Conservation (phyloP, 1,140 invertebrate genomes). For the Sminthurinus signatus region DNA sequence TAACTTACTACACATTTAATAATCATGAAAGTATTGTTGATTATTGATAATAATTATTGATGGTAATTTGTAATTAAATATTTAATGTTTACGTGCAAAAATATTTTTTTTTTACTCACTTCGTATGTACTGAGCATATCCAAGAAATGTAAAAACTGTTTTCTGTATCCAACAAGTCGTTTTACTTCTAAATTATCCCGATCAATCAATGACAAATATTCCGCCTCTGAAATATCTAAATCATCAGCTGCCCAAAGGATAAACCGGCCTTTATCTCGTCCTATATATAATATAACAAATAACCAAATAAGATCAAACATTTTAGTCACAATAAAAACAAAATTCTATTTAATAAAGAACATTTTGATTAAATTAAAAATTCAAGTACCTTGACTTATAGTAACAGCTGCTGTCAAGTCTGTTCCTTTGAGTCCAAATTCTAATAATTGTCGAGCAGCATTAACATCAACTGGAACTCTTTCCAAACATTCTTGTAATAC, state of each 20-base stretch:
- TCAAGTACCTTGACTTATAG: conserved; percentile 46
- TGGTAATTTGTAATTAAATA: no score
- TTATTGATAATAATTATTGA: no score
- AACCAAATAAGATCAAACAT: background rate
- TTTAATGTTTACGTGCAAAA: no score
- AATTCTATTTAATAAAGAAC: background rate
- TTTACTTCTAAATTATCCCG: conserved; percentile 50
- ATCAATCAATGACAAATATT: conserved; percentile 43
- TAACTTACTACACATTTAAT: no score
- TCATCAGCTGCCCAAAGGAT: conserved; percentile 39
- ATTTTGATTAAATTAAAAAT: background rate
- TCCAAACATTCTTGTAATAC: conserved; percentile 72
- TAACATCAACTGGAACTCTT: conserved; percentile 63
- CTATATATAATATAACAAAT: conserved; percentile 8
- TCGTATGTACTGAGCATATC: conserved; percentile 62
- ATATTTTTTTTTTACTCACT: conserved; percentile 46
- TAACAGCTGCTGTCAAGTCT: conserved; percentile 56
- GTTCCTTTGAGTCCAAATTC: conserved; percentile 66
- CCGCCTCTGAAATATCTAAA: conserved; percentile 32
- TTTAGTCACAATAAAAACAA: conserved; percentile 5
- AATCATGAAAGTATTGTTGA: conserved; percentile 17
- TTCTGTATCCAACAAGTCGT: conserved; percentile 54
- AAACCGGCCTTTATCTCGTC: conserved; percentile 45
- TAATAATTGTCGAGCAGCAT: conserved; percentile 63
- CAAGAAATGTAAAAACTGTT: conserved; percentile 56